Percentiles rank a stretch among this genome's conserved stretches.
phyloP scores from a whole-genome alignment of 1,140 invertebrate genomes.

The Scaptomyza montana region DNA sequence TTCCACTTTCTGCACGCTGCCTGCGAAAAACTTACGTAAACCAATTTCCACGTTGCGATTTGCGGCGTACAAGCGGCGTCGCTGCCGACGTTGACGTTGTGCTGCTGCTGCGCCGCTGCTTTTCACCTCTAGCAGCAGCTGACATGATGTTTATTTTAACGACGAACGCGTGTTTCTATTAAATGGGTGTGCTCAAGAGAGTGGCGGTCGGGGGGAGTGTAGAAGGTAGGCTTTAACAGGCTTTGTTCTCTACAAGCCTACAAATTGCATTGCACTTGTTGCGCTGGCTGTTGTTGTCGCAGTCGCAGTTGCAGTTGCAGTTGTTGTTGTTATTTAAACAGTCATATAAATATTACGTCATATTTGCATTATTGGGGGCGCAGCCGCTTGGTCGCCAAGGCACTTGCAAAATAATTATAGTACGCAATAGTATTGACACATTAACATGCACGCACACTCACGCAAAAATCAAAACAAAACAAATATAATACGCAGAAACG shows the following conservation, averaged over 20 bases:
- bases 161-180: constrained; percentile 12
- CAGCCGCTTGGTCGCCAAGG: constrained; percentile 56
- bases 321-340: constrained; percentile 51
- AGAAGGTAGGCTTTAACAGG: background rate
- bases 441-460: constrained; percentile 8
- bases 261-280: constrained; percentile 66
- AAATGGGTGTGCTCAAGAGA: background rate
- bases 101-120: constrained; percentile 50
- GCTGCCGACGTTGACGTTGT: constrained; percentile 35
- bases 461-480: constrained; percentile 31
- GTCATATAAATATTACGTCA: constrained; percentile 60
- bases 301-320: background rate
- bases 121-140: constrained; percentile 49
- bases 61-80: constrained; percentile 62
- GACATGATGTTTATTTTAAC: constrained; percentile 43
- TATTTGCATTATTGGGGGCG: constrained; percentile 55
- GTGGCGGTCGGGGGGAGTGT: background rate
- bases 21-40: constrained; percentile 79
- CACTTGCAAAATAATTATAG: constrained; percentile 61
- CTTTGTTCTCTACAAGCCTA: constrained; percentile 39
- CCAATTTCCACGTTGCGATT: constrained; percentile 83
- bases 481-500: constrained; percentile 14
- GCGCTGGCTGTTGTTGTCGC: constrained; percentile 1
- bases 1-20: background rate
- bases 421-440: constrained; percentile 56